Conservation (phyloP, 2,888 invertebrate genomes). For the Drosophila sordidula region DNA sequence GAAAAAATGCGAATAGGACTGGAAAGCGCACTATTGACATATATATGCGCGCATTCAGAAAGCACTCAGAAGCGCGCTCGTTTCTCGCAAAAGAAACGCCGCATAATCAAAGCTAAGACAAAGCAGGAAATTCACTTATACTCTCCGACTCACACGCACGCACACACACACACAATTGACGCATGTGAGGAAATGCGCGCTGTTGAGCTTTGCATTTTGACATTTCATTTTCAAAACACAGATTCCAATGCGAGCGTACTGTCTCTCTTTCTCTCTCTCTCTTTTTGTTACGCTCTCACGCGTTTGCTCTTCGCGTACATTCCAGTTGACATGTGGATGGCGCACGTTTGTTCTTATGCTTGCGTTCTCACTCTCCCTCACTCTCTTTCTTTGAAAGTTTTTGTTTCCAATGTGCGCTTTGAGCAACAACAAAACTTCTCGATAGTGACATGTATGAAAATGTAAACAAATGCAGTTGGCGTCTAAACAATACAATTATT, state of each 20-base stretch:
- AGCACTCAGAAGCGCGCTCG: constrained; percentile 54
- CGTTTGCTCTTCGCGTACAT: constrained; percentile 29
- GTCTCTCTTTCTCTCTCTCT: constrained; percentile 6
- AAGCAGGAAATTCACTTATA: constrained; percentile 79
- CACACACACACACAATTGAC: constrained; percentile 29
- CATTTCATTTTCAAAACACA: constrained; percentile 77
- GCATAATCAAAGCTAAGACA: constrained; percentile 75
- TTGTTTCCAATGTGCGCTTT: constrained; percentile 30
- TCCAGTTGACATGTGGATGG: constrained; percentile 20
- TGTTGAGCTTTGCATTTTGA: constrained; percentile 78
- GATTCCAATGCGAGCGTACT: constrained; percentile 55
- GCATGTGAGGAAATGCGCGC: constrained; percentile 67
- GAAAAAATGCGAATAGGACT: constrained; percentile 61
- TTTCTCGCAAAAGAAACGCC: constrained; percentile 63
- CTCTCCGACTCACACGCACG: constrained; percentile 37
- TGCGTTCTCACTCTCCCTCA: constrained; percentile 2
- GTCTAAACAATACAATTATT: constrained; percentile 36
- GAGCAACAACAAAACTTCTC: constrained; percentile 31
- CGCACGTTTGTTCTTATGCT: constrained; percentile 13
- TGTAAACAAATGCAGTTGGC: constrained; percentile 66
- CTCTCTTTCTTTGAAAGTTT: constrained; percentile 17
- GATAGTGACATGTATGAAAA: constrained; percentile 57
- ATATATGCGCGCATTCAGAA: constrained; percentile 72
- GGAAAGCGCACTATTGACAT: constrained; percentile 85
- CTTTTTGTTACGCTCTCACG: constrained; percentile 5